Percentiles rank a stretch among this genome's conserved stretches.
These are phyloP conservation scores for Aradophagus sp. DNA, from an alignment of 1,140 invertebrate genomes.

Conservation along the genomic window DNA sequence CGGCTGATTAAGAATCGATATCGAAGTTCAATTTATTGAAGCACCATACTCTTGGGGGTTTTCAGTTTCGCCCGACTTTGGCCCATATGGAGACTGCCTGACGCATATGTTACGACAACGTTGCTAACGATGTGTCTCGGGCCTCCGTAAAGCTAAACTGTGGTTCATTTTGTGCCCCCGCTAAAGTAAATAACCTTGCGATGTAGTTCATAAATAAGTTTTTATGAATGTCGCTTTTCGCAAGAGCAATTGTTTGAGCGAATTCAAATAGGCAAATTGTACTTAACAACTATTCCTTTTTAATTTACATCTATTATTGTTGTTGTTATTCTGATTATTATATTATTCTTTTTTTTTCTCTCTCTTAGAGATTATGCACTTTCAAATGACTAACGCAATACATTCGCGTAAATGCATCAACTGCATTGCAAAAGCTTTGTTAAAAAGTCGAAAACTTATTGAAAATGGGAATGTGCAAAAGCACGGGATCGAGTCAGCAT, in stretches of 20 bases:
- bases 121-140: constrained; percentile 74
- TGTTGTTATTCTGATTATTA: no score
- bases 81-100: constrained; percentile 74
- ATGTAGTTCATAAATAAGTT: constrained; percentile 70
- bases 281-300: no score
- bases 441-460: constrained; percentile 33
- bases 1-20: constrained; percentile 66
- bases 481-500: constrained; percentile 12
- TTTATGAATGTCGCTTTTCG: constrained; percentile 56
- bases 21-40: constrained; percentile 63
- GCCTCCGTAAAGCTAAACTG: constrained; percentile 72
- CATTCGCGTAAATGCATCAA: no score
- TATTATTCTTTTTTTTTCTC: no score
- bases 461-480: constrained; percentile 35
- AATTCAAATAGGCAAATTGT: no score
- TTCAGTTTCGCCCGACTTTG: constrained; percentile 65
- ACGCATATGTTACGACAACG: constrained; percentile 75
- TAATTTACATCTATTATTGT: no score
- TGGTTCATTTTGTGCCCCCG: constrained; percentile 69
- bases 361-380: no score
- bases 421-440: constrained; percentile 6
- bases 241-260: constrained; percentile 43
- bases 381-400: no score
- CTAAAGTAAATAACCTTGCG: constrained; percentile 72
- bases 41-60: constrained; percentile 47